Evolutionary conservation across 2,797 vertebrate genomes (phyloP), one percentile per base, ranked within the genome.

Genomic region (Crotalus adamanteus): DNA sequence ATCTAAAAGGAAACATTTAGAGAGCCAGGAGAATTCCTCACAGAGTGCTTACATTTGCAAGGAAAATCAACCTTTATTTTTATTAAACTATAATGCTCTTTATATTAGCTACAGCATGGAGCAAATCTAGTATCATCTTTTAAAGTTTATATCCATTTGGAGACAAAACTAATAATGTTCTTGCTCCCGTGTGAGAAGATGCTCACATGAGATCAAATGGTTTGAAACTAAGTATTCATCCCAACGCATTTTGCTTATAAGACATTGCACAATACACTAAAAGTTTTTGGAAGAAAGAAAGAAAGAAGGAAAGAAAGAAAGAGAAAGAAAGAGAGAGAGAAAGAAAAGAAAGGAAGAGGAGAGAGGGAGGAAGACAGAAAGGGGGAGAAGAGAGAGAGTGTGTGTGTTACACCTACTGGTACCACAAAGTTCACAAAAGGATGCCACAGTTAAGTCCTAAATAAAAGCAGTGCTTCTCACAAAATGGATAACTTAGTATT

Each of bases 391-490:
- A 56, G 11, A 51, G 16, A 5, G 3, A 53, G 12, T 28, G 16
- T 47, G 9, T 14, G 2, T 14, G 16, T 73, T 31, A 2, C 0
- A 2, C 1, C 8, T 0, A 0, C 9, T 53, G 51, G 9, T 53
- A 53, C 25, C 3, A 1, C 7, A 57, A 65, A 0, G 26, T 14
- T n/a, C 2, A 3, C 37, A 47, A 86, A 56, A 51, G 59, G 53
- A 86, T 56, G 26, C 14, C 26, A 28, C 5, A 69, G 92, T 8
- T 61, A 53, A 89, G 28, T 2, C 13, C 14, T 25, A 87, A 93
- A 53, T 26, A 28, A 31, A 88, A 26, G 6, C 28, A 55, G 2
- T 37, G 14, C 1, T 57, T 60, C 18, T 0, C 92, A 86, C 73
- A 59, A 93, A 93, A 8, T 53, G 26, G 57, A 31, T 61, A 86